Percentiles rank a stretch among this genome's conserved stretches.
These are phyloP conservation scores for Climacteris rufus DNA, from an alignment of 2,113 vertebrate species.

Conservation along the genomic window DNA sequence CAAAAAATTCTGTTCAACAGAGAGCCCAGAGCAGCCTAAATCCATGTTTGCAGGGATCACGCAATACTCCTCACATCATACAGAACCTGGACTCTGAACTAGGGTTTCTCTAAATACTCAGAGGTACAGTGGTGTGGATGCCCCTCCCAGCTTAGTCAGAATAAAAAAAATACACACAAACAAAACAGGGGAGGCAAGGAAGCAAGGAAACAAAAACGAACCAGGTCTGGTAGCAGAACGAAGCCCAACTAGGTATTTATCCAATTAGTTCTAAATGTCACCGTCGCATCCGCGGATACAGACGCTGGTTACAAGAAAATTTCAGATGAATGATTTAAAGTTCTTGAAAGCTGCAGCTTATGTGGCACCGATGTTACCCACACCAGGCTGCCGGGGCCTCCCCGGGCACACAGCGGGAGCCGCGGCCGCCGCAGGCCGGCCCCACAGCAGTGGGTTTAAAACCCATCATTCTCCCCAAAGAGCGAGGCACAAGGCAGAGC, in stretches of 20 bases:
- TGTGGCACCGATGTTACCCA: accelerated
- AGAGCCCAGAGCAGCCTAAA: background rate
- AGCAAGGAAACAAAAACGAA: background rate
- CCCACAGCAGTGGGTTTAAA: background rate
- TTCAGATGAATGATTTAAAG: background rate
- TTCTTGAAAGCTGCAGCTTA: background rate
- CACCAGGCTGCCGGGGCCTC: background rate
- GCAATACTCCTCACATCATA: background rate
- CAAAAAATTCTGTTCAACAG: background rate
- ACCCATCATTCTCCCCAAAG: background rate
- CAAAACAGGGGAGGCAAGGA: background rate
- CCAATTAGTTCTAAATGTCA: background rate
- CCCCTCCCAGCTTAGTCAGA: background rate
- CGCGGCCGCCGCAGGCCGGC: background rate
- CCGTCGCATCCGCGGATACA: accelerated
- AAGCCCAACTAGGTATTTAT: background rate
- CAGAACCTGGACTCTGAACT: accelerated
- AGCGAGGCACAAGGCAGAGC: accelerated
- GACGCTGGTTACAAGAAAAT: background rate
- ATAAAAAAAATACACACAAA: background rate
- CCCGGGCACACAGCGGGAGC: background rate
- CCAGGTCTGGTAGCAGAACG: background rate
- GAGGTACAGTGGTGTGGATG: background rate
- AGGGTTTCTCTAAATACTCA: background rate
- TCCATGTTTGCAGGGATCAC: background rate